phyloP scores from a whole-genome alignment of 2,113 vertebrate species.

The Gymnorhina tibicen region DNA sequence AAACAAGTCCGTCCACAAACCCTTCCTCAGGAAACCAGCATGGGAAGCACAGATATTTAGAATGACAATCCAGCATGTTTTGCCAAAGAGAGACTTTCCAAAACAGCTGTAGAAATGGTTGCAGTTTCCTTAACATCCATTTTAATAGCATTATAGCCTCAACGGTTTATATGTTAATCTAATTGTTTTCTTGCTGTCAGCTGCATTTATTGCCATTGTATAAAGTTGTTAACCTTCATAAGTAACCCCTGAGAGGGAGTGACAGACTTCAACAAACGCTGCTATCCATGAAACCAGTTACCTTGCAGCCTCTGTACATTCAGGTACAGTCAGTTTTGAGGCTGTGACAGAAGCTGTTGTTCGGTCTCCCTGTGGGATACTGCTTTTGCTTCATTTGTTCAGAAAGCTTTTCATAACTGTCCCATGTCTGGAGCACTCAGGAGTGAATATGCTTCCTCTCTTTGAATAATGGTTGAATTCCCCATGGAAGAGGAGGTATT shows the following conservation, averaged over 20 bases:
- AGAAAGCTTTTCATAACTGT: not conserved
- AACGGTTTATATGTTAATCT: constrained; percentile 2
- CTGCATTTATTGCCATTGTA: not conserved
- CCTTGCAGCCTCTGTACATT: not conserved
- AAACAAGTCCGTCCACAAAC: not conserved
- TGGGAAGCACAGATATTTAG: constrained; percentile 44
- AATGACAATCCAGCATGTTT: constrained; percentile 40
- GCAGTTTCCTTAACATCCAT: not conserved
- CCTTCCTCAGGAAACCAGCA: constrained; percentile 59
- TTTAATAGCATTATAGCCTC: not conserved
- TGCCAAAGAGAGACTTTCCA: constrained; percentile 37
- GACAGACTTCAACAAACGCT: not conserved
- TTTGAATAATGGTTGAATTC: constrained; percentile 17
- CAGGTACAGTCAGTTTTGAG: not conserved
- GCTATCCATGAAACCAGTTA: not conserved
- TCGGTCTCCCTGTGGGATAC: not conserved
- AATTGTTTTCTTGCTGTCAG: not conserved
- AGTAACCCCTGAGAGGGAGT: not conserved
- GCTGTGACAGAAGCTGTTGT: not conserved
- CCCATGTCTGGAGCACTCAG: not conserved
- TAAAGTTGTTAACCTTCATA: not conserved
- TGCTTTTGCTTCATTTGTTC: not conserved
- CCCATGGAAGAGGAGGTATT: not conserved
- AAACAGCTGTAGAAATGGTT: constrained; percentile 43
- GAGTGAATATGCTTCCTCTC: constrained; percentile 5